Evolutionary conservation across 2,888 invertebrate genomes (phyloP), one percentile per base, ranked within the genome.

Genomic region (Lypha dubia): DNA sequence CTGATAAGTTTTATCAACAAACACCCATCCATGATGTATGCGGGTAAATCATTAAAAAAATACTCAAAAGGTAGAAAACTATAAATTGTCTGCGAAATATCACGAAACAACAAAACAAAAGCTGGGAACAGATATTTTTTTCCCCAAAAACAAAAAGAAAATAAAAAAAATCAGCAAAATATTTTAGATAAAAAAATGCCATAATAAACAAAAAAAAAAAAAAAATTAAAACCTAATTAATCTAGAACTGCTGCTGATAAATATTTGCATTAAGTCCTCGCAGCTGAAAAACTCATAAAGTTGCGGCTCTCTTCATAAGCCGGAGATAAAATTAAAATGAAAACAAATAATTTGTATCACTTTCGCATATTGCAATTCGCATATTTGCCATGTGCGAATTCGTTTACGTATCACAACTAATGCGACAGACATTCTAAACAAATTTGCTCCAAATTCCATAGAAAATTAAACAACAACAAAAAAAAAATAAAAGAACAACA

Each of bases 371-470:
- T 65, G 73, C 73, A 38, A 79, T n/a, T n/a, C n/a, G n/a, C n/a
- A 73, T 38, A 79, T 44, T 76, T 56, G 56, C 49, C 62, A 79
- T 76, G 17, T 56, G 71, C 13, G n/a, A 56, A 71, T 41, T 3
- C 46, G 53, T n/a, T 68, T n/a, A 24, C 17, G 44, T 24, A 51
- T 9, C 51, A 17, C 4, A 6, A 17, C 35, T 24, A 38, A 41
- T 41, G 32, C 17, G 17, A 22, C 53, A 53, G 17, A 22, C 53
- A 53, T 35, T 71, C 56, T 13, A 51, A 58, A 22, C 13, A 15
- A 58, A 51, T 80, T 80, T 74, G 73, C 67, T 53, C 67, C 51
- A 53, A 80, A 80, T 80, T 67, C 60, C 74, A 53, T 6, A 68
- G 5, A 44, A 60, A 3, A 62, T 38, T 1, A 35, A 35, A 60